Percentiles rank a stretch among this genome's conserved stretches.
These are phyloP conservation scores for Rhinogobius similis DNA, from an alignment of 2,113 vertebrate genomes.

Conservation along the genomic window DNA sequence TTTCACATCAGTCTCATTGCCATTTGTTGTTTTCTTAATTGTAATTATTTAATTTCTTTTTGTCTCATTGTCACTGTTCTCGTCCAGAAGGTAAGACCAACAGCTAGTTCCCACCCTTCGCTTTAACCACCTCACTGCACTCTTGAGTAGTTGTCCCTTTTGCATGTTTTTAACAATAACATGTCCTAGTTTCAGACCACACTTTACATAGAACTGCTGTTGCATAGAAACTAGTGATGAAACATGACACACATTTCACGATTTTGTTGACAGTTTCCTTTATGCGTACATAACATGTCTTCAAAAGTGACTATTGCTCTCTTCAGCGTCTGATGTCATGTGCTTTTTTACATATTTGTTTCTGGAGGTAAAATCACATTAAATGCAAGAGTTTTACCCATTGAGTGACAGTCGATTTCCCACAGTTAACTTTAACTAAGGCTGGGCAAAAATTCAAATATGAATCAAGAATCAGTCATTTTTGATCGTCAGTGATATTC, in stretches of 20 bases:
- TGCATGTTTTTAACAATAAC: conserved; percentile 77
- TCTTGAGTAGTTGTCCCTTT: conserved; percentile 43
- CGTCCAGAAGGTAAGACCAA: conserved; percentile 83
- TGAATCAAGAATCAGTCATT: too few relatives aligned
- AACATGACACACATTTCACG: neutral
- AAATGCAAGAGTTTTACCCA: too few relatives aligned
- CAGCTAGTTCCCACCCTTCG: conserved; percentile 37
- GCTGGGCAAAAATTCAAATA: too few relatives aligned
- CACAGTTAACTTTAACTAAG: too few relatives aligned
- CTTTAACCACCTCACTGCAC: conserved; percentile 63
- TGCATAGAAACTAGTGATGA: conserved; percentile 25
- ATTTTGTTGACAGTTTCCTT: neutral
- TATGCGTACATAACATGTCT: too few relatives aligned
- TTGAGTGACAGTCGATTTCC: too few relatives aligned
- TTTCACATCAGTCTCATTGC: conserved; percentile 28
- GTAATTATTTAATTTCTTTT: conserved; percentile 76
- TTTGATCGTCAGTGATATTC: too few relatives aligned
- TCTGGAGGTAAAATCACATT: too few relatives aligned
- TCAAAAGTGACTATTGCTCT: too few relatives aligned
- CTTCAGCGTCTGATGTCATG: too few relatives aligned
- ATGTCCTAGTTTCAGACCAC: conserved; percentile 30
- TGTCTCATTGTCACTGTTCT: conserved; percentile 77
- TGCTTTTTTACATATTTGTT: too few relatives aligned
- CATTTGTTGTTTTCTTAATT: conserved; percentile 40
- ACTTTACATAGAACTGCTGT: neutral